Percentiles rank a stretch among this genome's conserved stretches.
Evolutionary conservation across 1,140 invertebrate genomes (phyloP).

Genomic region (Pissodes strobi): DNA sequence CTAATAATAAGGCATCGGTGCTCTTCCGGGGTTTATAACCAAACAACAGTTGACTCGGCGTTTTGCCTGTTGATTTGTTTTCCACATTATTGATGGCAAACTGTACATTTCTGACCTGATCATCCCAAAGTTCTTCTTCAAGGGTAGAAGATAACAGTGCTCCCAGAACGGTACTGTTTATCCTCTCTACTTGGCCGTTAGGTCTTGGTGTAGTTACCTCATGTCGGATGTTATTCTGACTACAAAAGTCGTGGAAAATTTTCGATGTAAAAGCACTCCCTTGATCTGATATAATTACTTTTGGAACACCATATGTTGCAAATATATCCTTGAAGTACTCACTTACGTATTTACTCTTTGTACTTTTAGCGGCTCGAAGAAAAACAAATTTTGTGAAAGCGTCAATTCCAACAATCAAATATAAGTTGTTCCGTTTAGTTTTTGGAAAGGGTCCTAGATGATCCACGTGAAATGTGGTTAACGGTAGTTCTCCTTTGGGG

Average conservation of each 20-base stretch:
- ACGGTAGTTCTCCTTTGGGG: conserved; percentile 36
- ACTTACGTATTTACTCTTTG: not conserved
- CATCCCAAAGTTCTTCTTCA: not conserved
- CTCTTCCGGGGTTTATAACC: not conserved
- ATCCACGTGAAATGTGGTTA: conserved; percentile 42
- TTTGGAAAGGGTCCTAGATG: conserved; percentile 37
- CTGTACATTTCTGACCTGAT: not conserved
- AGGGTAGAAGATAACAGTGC: not conserved
- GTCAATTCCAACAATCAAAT: too few relatives aligned
- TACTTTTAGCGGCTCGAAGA: not conserved
- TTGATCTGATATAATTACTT: not conserved
- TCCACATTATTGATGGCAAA: not conserved
- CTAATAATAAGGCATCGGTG: not conserved
- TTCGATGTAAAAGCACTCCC: not conserved
- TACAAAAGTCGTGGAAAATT: not conserved
- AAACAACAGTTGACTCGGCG: not conserved
- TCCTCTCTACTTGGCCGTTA: not conserved
- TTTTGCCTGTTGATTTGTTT: not conserved
- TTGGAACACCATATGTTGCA: too few relatives aligned
- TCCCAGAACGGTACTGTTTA: conserved; percentile 7
- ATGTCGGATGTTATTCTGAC: not conserved
- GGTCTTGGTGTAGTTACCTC: not conserved
- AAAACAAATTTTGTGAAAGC: too few relatives aligned
- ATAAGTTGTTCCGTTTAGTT: too few relatives aligned
- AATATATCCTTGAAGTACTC: not conserved